Evolutionary conservation across 1,140 invertebrate species (phyloP).

Genomic region (Pogonognathellus flavescens): DNA sequence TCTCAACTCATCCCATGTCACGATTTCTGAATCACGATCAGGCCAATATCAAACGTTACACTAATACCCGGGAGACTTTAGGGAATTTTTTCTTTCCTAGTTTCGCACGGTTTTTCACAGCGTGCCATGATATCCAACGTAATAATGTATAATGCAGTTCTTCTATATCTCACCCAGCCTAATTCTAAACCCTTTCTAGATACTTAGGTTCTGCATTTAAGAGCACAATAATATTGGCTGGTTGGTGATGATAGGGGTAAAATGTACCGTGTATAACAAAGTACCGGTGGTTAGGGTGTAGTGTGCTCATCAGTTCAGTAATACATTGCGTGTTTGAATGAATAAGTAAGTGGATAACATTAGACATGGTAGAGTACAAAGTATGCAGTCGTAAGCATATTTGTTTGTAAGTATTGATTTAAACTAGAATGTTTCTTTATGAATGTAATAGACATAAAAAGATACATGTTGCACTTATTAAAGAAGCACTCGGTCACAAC

Average conservation of each 20-base stretch:
- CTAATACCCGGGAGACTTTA: conserved; percentile 16
- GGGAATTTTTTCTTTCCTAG: background rate
- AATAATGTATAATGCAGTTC: too few species aligned
- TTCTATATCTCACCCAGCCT: too few species aligned
- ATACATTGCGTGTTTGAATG: too few species aligned
- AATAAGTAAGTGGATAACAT: too few species aligned
- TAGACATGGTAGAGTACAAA: too few species aligned
- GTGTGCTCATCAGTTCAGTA: too few species aligned
- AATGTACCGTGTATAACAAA: background rate
- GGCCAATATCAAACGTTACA: background rate
- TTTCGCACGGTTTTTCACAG: conserved; percentile 28
- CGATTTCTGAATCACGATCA: background rate
- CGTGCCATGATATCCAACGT: background rate
- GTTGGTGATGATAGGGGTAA: background rate
- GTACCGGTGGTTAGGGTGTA: background rate
- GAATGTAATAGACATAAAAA: background rate
- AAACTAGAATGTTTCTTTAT: too few species aligned
- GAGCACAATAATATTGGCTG: background rate
- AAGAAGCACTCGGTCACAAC: too few species aligned
- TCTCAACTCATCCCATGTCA: conserved; percentile 11
- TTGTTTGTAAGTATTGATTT: too few species aligned
- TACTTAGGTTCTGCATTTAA: too few species aligned
- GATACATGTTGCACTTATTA: conserved; percentile 25
- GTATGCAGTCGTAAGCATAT: too few species aligned
- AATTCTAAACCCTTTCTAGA: too few species aligned